Percentiles rank a stretch among this genome's conserved stretches.
These are phyloP conservation scores for Uromys caudimaculatus DNA, from an alignment of 2,797 vertebrate genomes.

Conservation along the genomic window DNA sequence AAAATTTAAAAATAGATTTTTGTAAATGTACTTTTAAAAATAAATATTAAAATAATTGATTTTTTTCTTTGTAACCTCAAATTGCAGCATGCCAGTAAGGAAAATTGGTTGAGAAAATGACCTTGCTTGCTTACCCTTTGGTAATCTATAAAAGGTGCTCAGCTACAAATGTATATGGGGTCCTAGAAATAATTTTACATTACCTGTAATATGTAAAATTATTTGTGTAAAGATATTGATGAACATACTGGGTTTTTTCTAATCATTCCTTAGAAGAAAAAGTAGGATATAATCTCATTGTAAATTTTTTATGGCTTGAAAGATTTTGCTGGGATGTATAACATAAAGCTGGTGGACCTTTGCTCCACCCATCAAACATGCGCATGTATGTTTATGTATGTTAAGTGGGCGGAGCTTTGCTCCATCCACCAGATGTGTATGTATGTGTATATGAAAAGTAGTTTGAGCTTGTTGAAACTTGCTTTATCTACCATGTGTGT, in stretches of 20 bases:
- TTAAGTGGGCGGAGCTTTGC: neutral
- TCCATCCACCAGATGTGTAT: neutral
- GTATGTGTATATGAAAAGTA: too few species aligned
- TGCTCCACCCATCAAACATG: neutral
- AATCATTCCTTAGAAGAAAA: neutral
- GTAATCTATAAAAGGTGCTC: neutral
- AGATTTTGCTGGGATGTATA: neutral
- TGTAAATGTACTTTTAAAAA: neutral
- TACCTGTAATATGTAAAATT: neutral
- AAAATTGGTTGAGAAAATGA: neutral
- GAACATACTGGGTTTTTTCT: neutral
- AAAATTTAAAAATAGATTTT: too few species aligned
- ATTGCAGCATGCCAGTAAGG: neutral
- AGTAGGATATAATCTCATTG: neutral
- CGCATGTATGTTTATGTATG: neutral
- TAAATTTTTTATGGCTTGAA: neutral
- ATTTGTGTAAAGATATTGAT: neutral
- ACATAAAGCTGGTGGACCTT: neutral
- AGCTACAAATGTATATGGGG: neutral
- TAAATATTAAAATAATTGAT: neutral
- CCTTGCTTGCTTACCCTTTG: neutral
- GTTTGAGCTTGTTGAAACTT: too few species aligned
- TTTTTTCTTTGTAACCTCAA: neutral
- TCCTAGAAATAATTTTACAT: neutral
- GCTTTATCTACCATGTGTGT: too few species aligned